phyloP scores from a whole-genome alignment of 2,888 invertebrate genomes.

The Maniola hyperantus region DNA sequence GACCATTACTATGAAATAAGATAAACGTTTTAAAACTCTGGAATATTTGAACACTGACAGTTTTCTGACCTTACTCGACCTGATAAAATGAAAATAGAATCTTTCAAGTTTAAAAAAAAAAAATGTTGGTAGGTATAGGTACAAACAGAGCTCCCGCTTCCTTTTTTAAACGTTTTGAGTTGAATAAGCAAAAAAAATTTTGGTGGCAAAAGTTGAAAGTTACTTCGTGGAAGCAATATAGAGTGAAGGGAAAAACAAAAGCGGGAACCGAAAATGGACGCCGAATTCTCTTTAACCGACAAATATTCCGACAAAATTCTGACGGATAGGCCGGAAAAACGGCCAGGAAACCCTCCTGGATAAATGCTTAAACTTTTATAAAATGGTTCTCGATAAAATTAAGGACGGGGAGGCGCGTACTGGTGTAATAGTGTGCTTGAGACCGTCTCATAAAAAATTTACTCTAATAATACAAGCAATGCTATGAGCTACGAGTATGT shows the following conservation, averaged over 20 bases:
- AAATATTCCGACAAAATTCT: constrained; percentile 23
- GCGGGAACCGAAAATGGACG: constrained; percentile 16
- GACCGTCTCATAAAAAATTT: constrained; percentile 39
- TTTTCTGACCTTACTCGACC: background rate
- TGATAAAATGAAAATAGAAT: background rate
- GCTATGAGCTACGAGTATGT: constrained; percentile 35
- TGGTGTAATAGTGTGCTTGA: constrained; percentile 37
- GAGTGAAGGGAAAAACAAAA: constrained; percentile 21
- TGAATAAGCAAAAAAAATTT: constrained; percentile 6
- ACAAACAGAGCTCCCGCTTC: too few species aligned
- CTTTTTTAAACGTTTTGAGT: background rate
- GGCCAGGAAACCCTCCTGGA: constrained; percentile 28
- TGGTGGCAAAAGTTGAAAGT: constrained; percentile 15
- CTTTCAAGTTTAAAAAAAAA: background rate
- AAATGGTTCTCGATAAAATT: constrained; percentile 36
- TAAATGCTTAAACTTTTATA: constrained; percentile 30
- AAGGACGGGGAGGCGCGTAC: constrained; percentile 31
- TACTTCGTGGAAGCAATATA: constrained; percentile 16
- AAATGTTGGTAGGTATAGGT: too few species aligned
- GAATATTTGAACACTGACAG: background rate
- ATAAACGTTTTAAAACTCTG: background rate
- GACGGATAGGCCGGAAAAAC: constrained; percentile 27
- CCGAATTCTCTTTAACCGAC: constrained; percentile 17
- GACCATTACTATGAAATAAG: constrained; percentile 4
- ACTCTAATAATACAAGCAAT: constrained; percentile 36